phyloP scores from a whole-genome alignment of 2,888 invertebrate species.

The Eupithecia exiguata region DNA sequence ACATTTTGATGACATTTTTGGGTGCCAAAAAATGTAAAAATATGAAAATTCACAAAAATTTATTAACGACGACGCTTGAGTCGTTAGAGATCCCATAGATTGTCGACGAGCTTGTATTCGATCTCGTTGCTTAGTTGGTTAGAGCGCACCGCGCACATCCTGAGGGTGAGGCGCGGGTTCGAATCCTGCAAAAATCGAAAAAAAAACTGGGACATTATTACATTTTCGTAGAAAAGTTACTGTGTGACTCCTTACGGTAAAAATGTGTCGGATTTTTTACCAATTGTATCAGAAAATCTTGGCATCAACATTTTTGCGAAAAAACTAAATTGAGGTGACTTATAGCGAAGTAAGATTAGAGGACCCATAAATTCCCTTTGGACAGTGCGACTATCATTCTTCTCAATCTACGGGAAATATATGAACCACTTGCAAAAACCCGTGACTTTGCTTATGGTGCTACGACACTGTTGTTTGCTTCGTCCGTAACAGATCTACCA shows the following conservation, averaged over 20 bases:
- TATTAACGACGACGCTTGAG: no score
- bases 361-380: conserved; percentile 32
- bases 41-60: no score
- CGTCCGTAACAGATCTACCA: not conserved
- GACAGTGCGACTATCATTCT: conserved; percentile 33
- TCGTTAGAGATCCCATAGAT: no score
- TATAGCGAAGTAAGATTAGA: conserved; percentile 24
- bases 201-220: no score
- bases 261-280: not conserved
- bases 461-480: not conserved
- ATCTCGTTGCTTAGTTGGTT: no score
- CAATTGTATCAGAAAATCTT: not conserved
- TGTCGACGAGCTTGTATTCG: no score
- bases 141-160: no score
- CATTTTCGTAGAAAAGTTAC: no score
- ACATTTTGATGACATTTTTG: no score
- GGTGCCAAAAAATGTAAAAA: no score
- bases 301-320: conserved; percentile 5
- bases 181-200: no score
- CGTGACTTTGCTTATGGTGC: not conserved
- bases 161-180: no score
- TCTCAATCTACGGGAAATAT: conserved; percentile 43
- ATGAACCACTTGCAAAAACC: conserved; percentile 35
- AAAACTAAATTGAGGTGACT: conserved; percentile 5
- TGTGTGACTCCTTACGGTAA: not conserved